phyloP scores from a whole-genome alignment of 2,113 vertebrate genomes.

The Camelus dromedarius region DNA sequence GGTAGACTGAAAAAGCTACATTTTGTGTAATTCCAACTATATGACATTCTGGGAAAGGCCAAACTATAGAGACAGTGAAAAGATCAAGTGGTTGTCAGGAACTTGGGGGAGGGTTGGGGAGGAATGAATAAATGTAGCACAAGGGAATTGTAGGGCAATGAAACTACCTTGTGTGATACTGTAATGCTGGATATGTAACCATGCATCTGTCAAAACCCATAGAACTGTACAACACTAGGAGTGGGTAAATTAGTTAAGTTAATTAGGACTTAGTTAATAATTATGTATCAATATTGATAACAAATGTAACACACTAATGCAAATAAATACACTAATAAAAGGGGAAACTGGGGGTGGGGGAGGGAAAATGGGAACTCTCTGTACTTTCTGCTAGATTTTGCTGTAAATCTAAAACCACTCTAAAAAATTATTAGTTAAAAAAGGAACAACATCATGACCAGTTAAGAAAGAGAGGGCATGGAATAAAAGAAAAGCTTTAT shows the following conservation, averaged over 20 bases:
- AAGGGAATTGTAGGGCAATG: not conserved
- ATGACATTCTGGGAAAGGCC: not conserved
- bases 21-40: not conserved
- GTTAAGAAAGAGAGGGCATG: not conserved
- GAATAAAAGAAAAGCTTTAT: not conserved
- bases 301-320: not conserved
- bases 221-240: not conserved
- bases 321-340: not conserved
- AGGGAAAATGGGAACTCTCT: not conserved
- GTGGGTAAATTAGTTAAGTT: not conserved
- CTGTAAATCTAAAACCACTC: not conserved
- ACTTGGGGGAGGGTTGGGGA: not conserved
- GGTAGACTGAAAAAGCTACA: not conserved
- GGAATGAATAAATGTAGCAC: not conserved
- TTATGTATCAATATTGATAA: not conserved
- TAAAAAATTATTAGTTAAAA: constrained; percentile 28
- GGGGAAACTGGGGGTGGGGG: not conserved
- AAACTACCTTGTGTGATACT: not conserved
- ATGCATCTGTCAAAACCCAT: not conserved
- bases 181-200: not conserved
- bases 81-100: not conserved
- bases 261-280: not conserved
- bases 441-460: not conserved
- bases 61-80: not conserved
- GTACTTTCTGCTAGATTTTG: constrained; percentile 10